phyloP scores from a whole-genome alignment of 1,140 invertebrate genomes.

The Eueides isabella region DNA sequence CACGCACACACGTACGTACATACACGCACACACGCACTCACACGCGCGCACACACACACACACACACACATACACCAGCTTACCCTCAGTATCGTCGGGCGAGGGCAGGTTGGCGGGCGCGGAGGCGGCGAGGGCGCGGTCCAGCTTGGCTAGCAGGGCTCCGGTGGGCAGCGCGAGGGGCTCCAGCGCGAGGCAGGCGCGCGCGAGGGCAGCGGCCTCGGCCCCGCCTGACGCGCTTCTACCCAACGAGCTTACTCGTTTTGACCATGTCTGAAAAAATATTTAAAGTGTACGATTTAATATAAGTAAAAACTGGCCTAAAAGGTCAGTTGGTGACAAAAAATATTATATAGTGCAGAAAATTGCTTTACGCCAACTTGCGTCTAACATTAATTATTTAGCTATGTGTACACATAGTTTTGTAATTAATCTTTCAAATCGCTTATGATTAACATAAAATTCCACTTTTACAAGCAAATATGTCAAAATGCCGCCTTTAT shows the following conservation, averaged over 20 bases:
- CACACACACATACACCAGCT: not conserved
- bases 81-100: conserved; percentile 13
- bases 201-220: conserved; percentile 82
- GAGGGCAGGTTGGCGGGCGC: conserved; percentile 13
- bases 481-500: too few species aligned
- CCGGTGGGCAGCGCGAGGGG: conserved; percentile 84
- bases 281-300: not conserved
- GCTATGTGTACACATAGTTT: too few species aligned
- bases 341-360: too few species aligned
- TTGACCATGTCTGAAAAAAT: conserved; percentile 58
- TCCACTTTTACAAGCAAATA: too few species aligned
- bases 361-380: too few species aligned
- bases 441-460: too few species aligned
- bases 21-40: not conserved
- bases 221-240: conserved; percentile 46
- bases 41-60: not conserved
- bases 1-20: not conserved
- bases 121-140: conserved; percentile 56
- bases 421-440: too few species aligned
- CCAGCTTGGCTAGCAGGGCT: conserved; percentile 82
- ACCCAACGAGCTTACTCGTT: conserved; percentile 54
- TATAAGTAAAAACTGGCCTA: too few species aligned
- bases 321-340: too few species aligned
- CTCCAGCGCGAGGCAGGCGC: conserved; percentile 80
- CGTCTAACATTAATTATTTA: too few species aligned